Conservation (phyloP, 2,797 vertebrate genomes). For the Onychomys torridus region DNA sequence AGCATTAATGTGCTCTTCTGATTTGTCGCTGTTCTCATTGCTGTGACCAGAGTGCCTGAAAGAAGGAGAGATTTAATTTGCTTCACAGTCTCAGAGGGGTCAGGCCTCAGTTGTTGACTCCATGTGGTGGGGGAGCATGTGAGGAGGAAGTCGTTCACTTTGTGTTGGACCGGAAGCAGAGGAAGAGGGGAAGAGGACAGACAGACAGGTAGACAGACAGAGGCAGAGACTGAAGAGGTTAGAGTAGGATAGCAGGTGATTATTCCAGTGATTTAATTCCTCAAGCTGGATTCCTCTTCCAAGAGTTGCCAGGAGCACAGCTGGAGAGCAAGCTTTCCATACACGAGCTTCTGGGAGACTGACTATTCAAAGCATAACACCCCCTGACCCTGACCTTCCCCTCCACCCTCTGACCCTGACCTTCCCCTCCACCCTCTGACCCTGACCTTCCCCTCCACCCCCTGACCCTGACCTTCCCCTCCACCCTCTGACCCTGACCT, state of each 20-base stretch:
- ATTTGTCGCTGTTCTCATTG: neutral
- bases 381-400: neutral
- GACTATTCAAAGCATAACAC: neutral
- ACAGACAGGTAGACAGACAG: neutral
- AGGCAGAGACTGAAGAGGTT: neutral
- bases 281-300: neutral
- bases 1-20: neutral
- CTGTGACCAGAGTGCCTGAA: neutral
- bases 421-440: too few species aligned
- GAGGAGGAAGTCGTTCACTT: neutral
- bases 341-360: neutral
- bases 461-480: neutral
- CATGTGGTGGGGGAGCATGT: neutral
- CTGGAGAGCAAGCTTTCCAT: neutral
- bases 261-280: neutral
- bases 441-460: neutral
- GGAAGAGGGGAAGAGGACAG: neutral
- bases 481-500: too few species aligned
- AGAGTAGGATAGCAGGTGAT: neutral
- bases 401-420: neutral
- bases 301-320: neutral
- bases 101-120: neutral
- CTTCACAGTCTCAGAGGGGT: neutral
- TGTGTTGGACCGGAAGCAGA: neutral
- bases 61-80: neutral